A percentile compares a stretch with the other conserved stretches of the same genome.
These are phyloP conservation scores for Drosophila formosana DNA, from an alignment of 2,888 invertebrate species.

Conservation along the genomic window DNA sequence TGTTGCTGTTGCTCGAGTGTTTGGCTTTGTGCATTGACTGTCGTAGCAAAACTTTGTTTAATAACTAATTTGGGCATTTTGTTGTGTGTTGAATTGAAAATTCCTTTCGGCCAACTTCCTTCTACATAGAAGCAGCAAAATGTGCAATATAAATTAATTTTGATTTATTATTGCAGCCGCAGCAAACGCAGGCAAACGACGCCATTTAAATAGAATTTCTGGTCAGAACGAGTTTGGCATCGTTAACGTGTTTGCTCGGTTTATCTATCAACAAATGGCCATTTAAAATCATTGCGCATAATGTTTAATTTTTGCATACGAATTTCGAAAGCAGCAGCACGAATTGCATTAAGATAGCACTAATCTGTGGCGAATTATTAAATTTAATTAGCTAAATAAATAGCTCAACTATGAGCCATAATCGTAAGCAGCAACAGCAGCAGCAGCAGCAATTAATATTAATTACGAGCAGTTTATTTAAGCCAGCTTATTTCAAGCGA, in stretches of 20 bases:
- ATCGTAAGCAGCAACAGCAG: background rate
- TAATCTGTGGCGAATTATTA: conserved; percentile 4
- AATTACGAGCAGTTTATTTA: background rate
- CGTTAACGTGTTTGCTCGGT: conserved; percentile 24
- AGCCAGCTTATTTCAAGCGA: conserved; percentile 22
- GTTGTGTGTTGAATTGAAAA: conserved; percentile 68
- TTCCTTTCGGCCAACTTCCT: conserved; percentile 56
- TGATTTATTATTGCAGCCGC: conserved; percentile 60
- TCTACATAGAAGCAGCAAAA: background rate
- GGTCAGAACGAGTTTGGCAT: conserved; percentile 10
- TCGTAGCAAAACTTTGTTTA: conserved; percentile 56
- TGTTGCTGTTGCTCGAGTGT: background rate
- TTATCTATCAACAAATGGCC: conserved; percentile 12
- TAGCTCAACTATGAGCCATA: background rate
- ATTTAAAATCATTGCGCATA: conserved; percentile 57
- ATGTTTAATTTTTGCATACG: conserved; percentile 22
- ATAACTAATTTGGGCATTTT: conserved; percentile 71
- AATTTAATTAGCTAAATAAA: conserved; percentile 24
- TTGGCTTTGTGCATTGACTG: conserved; percentile 27
- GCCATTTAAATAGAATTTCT: conserved; percentile 37
- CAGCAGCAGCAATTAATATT: conserved; percentile 6
- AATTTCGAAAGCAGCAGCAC: background rate
- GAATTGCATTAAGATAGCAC: conserved; percentile 29
- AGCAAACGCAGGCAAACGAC: conserved; percentile 23
- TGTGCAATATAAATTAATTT: conserved; percentile 59